phyloP scores from a whole-genome alignment of 2,797 vertebrate species.

The Chaenodraco wilsoni region DNA sequence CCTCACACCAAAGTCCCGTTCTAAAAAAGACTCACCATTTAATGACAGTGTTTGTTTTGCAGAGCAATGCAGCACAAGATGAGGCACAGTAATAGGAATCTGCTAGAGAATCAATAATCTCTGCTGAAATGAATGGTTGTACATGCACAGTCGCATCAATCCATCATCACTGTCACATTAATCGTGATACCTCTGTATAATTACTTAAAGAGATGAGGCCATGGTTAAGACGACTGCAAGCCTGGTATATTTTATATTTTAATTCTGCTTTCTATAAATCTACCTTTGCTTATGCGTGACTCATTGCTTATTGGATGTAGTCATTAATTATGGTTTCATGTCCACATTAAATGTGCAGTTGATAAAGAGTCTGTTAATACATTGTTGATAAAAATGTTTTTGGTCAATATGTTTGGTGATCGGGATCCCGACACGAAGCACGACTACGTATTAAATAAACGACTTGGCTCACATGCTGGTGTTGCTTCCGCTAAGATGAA shows the following conservation, averaged over 20 bases:
- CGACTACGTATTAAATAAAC: no score
- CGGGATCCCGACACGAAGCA: no score
- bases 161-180: conserved; percentile 28
- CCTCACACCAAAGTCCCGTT: neutral
- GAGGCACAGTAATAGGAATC: conserved; percentile 14
- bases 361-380: neutral
- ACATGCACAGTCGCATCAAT: conserved; percentile 6
- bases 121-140: neutral
- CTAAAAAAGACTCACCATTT: neutral
- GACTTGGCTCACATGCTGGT: no score
- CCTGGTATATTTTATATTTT: neutral
- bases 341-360: neutral
- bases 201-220: conserved; percentile 3
- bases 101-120: conserved; percentile 31
- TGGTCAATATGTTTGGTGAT: neutral
- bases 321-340: neutral
- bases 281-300: neutral
- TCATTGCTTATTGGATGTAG: neutral
- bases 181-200: conserved; percentile 9
- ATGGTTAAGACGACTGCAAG: neutral
- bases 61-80: neutral
- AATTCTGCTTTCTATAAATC: neutral
- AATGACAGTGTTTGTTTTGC: conserved; percentile 15
- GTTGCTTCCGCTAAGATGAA: no score
- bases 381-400: neutral